Evolutionary conservation across 2,113 vertebrate species (phyloP).

Genomic region (Neoarius graeffei): DNA sequence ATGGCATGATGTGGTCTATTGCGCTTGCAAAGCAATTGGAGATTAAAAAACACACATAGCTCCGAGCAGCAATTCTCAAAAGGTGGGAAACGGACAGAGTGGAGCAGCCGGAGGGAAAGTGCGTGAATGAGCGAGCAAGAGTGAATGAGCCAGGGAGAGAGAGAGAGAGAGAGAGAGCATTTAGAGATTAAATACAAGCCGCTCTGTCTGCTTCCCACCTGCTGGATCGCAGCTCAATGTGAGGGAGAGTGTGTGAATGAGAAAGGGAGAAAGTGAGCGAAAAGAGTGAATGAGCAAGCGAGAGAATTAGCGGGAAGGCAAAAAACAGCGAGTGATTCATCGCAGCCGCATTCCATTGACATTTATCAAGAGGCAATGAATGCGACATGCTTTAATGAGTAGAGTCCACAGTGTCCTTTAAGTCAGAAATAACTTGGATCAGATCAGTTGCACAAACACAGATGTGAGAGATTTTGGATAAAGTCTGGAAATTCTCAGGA

Average conservation of each 20-base stretch:
- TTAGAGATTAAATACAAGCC: conserved; percentile 28
- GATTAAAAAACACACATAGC: conserved; percentile 7
- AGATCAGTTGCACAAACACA: neutral
- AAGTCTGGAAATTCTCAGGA: conserved; percentile 12
- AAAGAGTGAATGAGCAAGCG: neutral
- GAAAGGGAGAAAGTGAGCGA: conserved; percentile 1
- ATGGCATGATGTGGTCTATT: neutral
- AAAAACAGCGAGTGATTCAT: conserved; percentile 18
- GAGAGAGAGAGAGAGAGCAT: neutral
- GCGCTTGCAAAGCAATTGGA: neutral
- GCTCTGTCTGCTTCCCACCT: conserved; percentile 14
- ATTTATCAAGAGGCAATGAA: conserved; percentile 23
- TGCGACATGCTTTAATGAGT: neutral
- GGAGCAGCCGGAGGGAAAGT: conserved; percentile 12
- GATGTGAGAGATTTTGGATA: neutral
- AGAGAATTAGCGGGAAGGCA: neutral
- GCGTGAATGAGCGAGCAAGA: neutral
- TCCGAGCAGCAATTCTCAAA: neutral
- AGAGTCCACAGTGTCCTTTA: neutral
- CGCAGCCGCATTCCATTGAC: neutral
- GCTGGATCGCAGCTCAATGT: conserved; percentile 1
- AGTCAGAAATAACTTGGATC: neutral
- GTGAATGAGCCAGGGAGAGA: neutral
- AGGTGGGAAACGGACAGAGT: conserved; percentile 6
- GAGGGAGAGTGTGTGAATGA: neutral